Evolutionary conservation across 2,888 invertebrate species (phyloP).

Genomic region (Diarsia brunnea): DNA sequence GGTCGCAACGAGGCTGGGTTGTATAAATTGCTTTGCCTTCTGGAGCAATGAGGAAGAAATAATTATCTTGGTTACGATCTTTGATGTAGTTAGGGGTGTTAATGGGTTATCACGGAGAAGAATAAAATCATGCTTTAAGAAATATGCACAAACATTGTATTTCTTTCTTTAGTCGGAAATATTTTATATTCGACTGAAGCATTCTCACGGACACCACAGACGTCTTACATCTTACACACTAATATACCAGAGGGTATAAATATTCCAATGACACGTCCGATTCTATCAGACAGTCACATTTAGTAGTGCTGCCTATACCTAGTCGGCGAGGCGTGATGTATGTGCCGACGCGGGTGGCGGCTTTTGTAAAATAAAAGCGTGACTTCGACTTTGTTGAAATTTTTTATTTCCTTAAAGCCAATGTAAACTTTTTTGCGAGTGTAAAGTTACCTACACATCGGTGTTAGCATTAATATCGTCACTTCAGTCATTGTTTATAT

Average conservation of each 20-base stretch:
- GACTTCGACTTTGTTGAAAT: conserved; percentile 65
- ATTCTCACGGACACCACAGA: conserved; percentile 19
- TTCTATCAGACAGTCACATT: conserved; percentile 62
- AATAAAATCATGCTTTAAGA: background rate
- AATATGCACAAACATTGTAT: too few relatives aligned
- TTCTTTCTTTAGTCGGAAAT: background rate
- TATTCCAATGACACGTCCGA: conserved; percentile 52
- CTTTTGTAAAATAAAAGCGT: conserved; percentile 67
- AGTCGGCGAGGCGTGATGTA: conserved; percentile 60
- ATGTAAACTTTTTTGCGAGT: conserved; percentile 57
- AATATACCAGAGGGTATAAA: conserved; percentile 41
- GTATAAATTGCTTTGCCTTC: background rate
- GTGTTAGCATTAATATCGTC: conserved; percentile 53
- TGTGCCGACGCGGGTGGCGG: conserved; percentile 67
- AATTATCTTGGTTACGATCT: background rate
- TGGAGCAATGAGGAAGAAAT: conserved; percentile 18
- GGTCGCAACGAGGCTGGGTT: background rate
- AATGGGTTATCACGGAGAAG: too few relatives aligned
- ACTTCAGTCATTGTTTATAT: conserved; percentile 13
- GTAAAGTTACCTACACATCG: conserved; percentile 55
- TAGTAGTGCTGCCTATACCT: conserved; percentile 50
- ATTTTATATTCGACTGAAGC: background rate
- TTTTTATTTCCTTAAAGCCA: conserved; percentile 65
- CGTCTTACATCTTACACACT: conserved; percentile 17
- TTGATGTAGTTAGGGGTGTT: background rate